A percentile compares a stretch with the other conserved stretches of the same genome.
These are phyloP conservation scores for Acridotheres tristis DNA, from an alignment of 2,797 vertebrate species.

Conservation along the genomic window DNA sequence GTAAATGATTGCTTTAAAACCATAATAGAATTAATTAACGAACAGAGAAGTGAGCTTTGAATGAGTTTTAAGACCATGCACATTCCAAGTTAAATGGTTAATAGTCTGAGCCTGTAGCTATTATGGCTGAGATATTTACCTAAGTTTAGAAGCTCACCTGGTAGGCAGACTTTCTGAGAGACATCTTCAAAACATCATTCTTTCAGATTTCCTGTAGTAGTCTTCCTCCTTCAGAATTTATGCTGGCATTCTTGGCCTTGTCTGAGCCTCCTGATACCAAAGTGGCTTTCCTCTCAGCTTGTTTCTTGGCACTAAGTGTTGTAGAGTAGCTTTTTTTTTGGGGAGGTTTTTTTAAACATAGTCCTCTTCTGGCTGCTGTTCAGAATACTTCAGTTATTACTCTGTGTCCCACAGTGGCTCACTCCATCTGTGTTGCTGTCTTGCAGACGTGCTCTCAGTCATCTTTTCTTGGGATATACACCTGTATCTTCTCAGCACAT, in stretches of 20 bases:
- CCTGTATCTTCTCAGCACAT: not conserved
- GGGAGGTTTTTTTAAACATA: not conserved
- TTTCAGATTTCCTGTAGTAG: not conserved
- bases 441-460: not conserved
- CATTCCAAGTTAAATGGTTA: slow-evolving; percentile 31
- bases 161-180: not conserved
- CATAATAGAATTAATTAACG: slow-evolving; percentile 7
- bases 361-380: not conserved
- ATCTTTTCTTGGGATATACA: not conserved
- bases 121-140: slow-evolving; percentile 44
- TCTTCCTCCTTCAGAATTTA: not conserved
- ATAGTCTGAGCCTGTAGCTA: slow-evolving; percentile 23
- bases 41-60: slow-evolving; percentile 1
- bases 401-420: not conserved
- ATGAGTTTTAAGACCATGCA: slow-evolving; percentile 29
- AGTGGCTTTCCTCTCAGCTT: slow-evolving; percentile 1
- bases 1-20: slow-evolving; percentile 25
- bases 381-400: not conserved
- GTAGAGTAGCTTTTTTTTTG: not conserved
- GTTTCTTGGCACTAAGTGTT: not conserved
- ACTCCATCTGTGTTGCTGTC: not conserved
- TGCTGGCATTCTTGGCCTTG: not conserved
- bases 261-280: not conserved
- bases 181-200: not conserved
- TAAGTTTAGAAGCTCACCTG: slow-evolving; percentile 38